These are phyloP conservation scores for Druon quercuslanigerum DNA, from an alignment of 1,140 invertebrate genomes.

Conservation along the genomic window DNA sequence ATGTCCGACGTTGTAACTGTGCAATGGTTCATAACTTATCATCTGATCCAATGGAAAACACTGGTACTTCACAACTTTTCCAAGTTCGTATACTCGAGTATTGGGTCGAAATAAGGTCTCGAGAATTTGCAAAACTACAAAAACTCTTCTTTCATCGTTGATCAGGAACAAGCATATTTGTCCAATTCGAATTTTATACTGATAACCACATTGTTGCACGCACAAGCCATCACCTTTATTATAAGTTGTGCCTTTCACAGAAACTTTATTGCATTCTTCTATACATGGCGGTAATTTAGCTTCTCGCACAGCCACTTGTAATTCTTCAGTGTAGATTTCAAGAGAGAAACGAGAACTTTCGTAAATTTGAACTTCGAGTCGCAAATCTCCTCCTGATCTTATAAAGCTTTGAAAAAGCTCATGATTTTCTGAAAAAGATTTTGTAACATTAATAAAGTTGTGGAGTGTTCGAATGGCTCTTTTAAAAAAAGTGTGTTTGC, in stretches of 20 bases:
- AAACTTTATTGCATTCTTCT: background rate
- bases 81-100: no score
- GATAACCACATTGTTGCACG: background rate
- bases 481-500: background rate
- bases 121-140: background rate
- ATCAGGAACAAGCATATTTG: background rate
- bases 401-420: no score
- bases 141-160: background rate
- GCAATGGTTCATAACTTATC: no score
- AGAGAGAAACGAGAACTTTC: no score
- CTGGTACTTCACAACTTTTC: no score
- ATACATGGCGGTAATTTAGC: background rate
- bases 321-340: background rate
- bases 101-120: no score
- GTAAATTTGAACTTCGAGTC: no score
- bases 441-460: constrained; percentile 27
- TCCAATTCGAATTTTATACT: background rate
- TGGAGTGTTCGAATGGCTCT: background rate
- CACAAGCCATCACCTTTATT: background rate
- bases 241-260: background rate
- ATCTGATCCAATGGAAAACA: no score
- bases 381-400: no score
- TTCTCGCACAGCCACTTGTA: background rate
- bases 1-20: no score
- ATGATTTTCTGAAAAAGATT: constrained; percentile 33